phyloP scores from a whole-genome alignment of 2,797 vertebrate species.

The Lacerta bilineata region DNA sequence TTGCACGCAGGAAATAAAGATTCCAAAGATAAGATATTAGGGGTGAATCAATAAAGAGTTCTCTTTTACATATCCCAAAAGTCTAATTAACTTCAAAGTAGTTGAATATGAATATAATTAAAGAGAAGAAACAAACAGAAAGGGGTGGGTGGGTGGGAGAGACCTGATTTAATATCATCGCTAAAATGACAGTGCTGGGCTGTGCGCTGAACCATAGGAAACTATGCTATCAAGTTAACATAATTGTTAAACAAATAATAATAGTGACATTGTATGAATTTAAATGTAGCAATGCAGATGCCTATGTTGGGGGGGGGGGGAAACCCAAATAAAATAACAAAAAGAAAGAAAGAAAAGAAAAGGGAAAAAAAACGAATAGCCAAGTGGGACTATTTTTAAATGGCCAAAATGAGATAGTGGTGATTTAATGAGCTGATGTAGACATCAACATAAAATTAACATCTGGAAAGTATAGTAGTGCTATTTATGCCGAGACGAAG shows the following conservation, averaged over 20 bases:
- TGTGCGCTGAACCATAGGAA: constrained; percentile 64
- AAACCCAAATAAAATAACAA: no score
- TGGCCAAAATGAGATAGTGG: constrained; percentile 44
- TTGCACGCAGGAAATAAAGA: constrained; percentile 76
- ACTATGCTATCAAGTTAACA: constrained; percentile 57
- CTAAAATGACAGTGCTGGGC: constrained; percentile 56
- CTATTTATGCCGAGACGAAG: neutral
- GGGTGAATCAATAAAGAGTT: constrained; percentile 79
- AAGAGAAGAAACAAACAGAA: constrained; percentile 89
- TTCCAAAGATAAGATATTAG: constrained; percentile 76
- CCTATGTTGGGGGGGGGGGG: constrained; percentile 17
- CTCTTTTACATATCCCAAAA: constrained; percentile 88
- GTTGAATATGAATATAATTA: constrained; percentile 97
- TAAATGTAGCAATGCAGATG: constrained; percentile 40
- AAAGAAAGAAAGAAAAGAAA: constrained; percentile 11
- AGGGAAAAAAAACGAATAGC: constrained; percentile 37
- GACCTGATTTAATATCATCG: constrained; percentile 69
- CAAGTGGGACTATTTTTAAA: constrained; percentile 54
- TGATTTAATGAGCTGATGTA: constrained; percentile 46
- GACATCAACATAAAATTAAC: constrained; percentile 14
- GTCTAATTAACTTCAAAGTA: constrained; percentile 96
- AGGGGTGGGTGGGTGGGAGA: constrained; percentile 83
- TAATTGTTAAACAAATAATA: constrained; percentile 61
- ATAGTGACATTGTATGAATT: constrained; percentile 48
- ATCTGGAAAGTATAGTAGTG: neutral